Base-by-base conservation (phyloP, 2,888 invertebrate species). In the Uloborus plumipes region DNA sequence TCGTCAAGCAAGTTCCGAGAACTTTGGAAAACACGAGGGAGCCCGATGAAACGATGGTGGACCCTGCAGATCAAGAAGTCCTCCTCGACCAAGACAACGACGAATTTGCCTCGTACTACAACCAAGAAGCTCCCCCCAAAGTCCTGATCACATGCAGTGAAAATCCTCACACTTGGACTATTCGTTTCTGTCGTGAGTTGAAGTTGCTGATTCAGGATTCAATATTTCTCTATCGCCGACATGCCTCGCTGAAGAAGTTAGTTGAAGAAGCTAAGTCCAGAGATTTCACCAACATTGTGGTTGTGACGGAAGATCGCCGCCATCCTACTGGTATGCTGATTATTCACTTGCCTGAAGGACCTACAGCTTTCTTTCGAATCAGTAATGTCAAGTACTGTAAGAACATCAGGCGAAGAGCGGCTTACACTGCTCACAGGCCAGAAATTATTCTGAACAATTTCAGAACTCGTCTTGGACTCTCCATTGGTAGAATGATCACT, bases 391-490 rank as follows among this genome's bases (percentile, higher is more conserved):
- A 94, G 88, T 93, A 97, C 67, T 96, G 96, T 0, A 93, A 94
- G 26, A 95, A 97, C 87, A 91, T 98, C 64, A 93, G 93, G 88
- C 70, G 84, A 50, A 66, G 83, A 1, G 86, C 86, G 0, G 20
- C 75, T 39, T 84, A 58, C 75, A 94, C 94, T 0, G 91, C 91
- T 59, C 97, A 98, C 89, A 92, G 95, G 50, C 99, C 99, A 0
- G 99, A 99, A 91, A 94, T 98, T 0, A 94, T 99, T 84, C 90
- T 99, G 69, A 98, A 96, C 88, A 98, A 99, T 90, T 99, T 99
- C 89, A 94, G 94, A 85, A 99, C 99, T 0, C 92, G 98, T 0
- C 91, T 99, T 53, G 99, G 99, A 69, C 91, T 95, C 87, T 93
- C 94, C 0, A 92, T 99, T 64, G 95, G 95, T 0, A 92, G 99